Percentiles rank a stretch among this genome's conserved stretches.
phyloP scores from a whole-genome alignment of 2,888 invertebrate species.

The Lochmaea capreae region DNA sequence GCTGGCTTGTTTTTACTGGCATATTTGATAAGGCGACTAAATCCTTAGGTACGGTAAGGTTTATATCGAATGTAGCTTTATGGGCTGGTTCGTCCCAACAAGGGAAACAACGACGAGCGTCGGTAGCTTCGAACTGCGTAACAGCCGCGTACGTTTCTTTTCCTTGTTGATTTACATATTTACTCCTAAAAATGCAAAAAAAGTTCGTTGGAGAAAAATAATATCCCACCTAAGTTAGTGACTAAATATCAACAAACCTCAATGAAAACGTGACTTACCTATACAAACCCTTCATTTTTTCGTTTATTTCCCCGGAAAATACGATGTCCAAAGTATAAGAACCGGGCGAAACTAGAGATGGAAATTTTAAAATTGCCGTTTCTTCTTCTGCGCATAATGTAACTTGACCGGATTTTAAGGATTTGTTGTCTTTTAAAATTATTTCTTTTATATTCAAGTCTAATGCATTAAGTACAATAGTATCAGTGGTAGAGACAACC shows the following conservation, averaged over 20 bases:
- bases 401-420: slow-evolving; percentile 60
- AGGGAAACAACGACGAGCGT: slow-evolving; percentile 92
- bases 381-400: slow-evolving; percentile 71
- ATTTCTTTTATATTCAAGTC: slow-evolving; percentile 79
- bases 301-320: slow-evolving; percentile 88
- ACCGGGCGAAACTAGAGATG: slow-evolving; percentile 70
- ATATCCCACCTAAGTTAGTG: no score
- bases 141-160: slow-evolving; percentile 87
- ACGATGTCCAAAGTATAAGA: slow-evolving; percentile 73
- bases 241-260: no score
- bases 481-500: slow-evolving; percentile 76
- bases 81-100: slow-evolving; percentile 98
- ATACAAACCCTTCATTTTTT: slow-evolving; percentile 96
- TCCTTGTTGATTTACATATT: slow-evolving; percentile 80
- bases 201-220: background rate
- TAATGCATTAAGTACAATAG: slow-evolving; percentile 81
- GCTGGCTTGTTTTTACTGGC: slow-evolving; percentile 69
- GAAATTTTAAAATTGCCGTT: slow-evolving; percentile 76
- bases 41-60: slow-evolving; percentile 80
- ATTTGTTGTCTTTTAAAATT: slow-evolving; percentile 68
- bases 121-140: slow-evolving; percentile 92
- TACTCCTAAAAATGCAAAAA: slow-evolving; percentile 77
- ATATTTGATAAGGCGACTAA: slow-evolving; percentile 94
- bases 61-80: slow-evolving; percentile 94
- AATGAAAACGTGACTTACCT: slow-evolving; percentile 61